Percentiles rank a stretch among this genome's conserved stretches.
phyloP scores from a whole-genome alignment of 1,140 invertebrate genomes.

The Tetragonula clypearis region DNA sequence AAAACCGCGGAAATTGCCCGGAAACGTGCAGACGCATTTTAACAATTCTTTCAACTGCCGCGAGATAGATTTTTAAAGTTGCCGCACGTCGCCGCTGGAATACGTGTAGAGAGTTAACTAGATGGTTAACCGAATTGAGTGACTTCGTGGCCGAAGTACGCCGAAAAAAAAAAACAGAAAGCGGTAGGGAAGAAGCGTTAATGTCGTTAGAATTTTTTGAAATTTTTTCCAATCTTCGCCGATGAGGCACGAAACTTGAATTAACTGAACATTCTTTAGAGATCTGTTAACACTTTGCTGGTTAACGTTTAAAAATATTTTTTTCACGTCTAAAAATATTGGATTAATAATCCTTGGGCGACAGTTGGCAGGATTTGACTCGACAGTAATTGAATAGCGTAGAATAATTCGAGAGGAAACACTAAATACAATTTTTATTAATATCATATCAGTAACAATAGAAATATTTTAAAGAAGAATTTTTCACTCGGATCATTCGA shows the following conservation, averaged over 20 bases:
- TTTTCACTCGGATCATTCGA: too few relatives aligned
- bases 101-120: not conserved
- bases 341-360: not conserved
- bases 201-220: not conserved
- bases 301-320: not conserved
- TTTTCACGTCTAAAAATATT: not conserved
- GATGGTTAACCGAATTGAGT: not conserved
- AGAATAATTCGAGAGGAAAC: too few relatives aligned
- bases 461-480: too few relatives aligned
- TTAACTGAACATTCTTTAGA: not conserved
- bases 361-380: too few relatives aligned
- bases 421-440: too few relatives aligned
- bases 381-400: too few relatives aligned
- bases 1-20: not conserved
- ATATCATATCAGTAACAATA: too few relatives aligned
- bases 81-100: not conserved
- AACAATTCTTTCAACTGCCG: not conserved
- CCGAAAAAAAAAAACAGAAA: not conserved
- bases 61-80: slow-evolving; percentile 1
- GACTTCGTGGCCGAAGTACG: not conserved
- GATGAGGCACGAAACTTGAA: too few relatives aligned
- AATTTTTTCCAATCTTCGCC: not conserved
- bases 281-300: not conserved
- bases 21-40: not conserved
- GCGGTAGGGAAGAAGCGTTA: not conserved